These are phyloP conservation scores for Campylomormyrus numenius DNA, from an alignment of 2,113 vertebrate genomes.

Conservation along the genomic window DNA sequence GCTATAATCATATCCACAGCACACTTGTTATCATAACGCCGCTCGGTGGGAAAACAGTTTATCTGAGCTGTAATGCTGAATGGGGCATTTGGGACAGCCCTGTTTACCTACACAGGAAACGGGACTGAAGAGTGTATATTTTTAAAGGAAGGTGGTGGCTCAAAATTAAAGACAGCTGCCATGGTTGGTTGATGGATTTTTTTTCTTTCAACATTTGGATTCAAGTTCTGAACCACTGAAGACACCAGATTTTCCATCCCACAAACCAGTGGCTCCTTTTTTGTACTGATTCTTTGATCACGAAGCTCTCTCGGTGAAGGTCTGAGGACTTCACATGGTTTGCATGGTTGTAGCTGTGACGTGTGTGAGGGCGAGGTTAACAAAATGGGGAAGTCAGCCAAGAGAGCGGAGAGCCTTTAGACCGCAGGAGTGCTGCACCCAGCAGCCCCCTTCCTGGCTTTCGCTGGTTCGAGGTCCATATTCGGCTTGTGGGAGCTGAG, in stretches of 20 bases:
- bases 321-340: constrained; percentile 36
- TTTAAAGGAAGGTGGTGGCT: background rate
- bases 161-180: background rate
- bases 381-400: background rate
- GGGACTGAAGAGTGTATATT: background rate
- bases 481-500: background rate
- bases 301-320: constrained; percentile 22
- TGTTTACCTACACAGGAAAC: background rate
- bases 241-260: background rate
- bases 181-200: too few relatives aligned
- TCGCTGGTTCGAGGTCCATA: background rate
- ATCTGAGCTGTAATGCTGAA: background rate
- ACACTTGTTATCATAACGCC: background rate
- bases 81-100: background rate
- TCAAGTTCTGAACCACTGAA: background rate
- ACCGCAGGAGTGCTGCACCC: background rate
- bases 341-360: constrained; percentile 15
- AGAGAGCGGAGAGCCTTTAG: background rate
- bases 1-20: background rate
- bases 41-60: background rate
- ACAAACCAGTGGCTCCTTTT: constrained; percentile 23
- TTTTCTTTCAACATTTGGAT: background rate
- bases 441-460: background rate
- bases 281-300: constrained; percentile 34
- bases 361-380: constrained; percentile 8